Evolutionary conservation across 2,888 invertebrate species (phyloP), one percentile per base, ranked within the genome.

Genomic region (Limnephilus auricula): DNA sequence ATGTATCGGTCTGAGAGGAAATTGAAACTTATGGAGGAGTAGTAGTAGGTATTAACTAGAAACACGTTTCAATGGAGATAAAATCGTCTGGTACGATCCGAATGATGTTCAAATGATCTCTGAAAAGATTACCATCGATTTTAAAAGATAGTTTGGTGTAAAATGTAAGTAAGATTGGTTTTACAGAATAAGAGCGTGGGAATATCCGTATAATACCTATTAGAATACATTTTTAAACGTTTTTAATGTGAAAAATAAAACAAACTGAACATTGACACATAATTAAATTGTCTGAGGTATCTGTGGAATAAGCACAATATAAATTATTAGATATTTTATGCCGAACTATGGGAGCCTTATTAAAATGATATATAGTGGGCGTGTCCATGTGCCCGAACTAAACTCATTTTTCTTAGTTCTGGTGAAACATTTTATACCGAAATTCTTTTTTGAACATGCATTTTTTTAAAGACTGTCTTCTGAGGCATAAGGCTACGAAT

Each of bases 1-100:
- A 82, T n/a, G 82, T 82, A 82, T 18, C 82, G 34, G 15, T 34
- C 82, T 34, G 34, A 82, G 80, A 82, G 34, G 82, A 82, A 34
- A 82, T 82, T 34, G 32, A 32, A 34, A 82, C 34, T 82, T 82
- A 82, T 82, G 32, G 25, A 15, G 32, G 12, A 80, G 80, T 80
- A 0, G 31, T n/a, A n/a, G n/a, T n/a, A n/a, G n/a, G n/a, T 80
- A 32, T 80, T 80, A 31, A 80, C 32, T 80, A 80, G 65, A 65
- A 65, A 65, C 65, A 65, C 25, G 65, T 65, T 65, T 65, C 25
- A 9, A 65, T 25, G n/a, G 0, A 65, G 65, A 65, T 65, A 65
- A 25, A 65, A 65, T 65, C 65, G 65, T 65, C 25, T 65, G 25
- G 65, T 6, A 9, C 65, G n/a, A n/a, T 65, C 9, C 65, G 9